Evolutionary conservation across 2,797 vertebrate species (phyloP), one percentile per base, ranked within the genome.

Genomic region (Epinephelus malabaricus): DNA sequence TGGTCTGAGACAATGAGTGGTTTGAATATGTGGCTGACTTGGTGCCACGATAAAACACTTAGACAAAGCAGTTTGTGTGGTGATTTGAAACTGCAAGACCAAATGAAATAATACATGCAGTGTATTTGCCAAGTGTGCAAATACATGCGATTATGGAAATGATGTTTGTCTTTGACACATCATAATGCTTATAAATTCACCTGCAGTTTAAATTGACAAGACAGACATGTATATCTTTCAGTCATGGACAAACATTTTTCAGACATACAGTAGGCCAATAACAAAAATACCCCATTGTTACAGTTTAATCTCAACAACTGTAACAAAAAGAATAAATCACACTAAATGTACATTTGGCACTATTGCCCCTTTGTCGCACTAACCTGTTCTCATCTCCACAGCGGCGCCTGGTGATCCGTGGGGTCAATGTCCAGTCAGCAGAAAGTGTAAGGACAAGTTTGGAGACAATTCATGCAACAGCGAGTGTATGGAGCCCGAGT

Each of bases 381-480:
- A 8, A 61, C 1, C 5, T 59, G 11, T 66, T 23, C 64, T 47
- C 60, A 25, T 74, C 46, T 78, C 50, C 58, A 50, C 86, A 95
- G 94, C 86, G 17, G 87, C 75, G 2, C 65, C 89, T 11, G 49
- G 47, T 2, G 96, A 97, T 58, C 96, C 97, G 1, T 97, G 97
- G 96, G 86, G 88, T 47, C 90, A 91, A 45, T 98, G 97, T 84
- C 92, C 89, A 0, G 17, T 72, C 56, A 83, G 67, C 71, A 95
- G 94, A 56, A 87, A 56, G 43, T 98, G 97, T 71, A 94, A 94
- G 81, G 89, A 69, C 62, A 96, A 95, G 88, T 98, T 98, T 82
- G 92, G 86, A 18, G 92, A 98, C 5, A 94, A 96, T 10, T 84
- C 81, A 2, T 98, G 97, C 88, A 93, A 97, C 88, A 82, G 21